Conservation (phyloP, 2,797 vertebrate species). For the Syngnathus acus region DNA sequence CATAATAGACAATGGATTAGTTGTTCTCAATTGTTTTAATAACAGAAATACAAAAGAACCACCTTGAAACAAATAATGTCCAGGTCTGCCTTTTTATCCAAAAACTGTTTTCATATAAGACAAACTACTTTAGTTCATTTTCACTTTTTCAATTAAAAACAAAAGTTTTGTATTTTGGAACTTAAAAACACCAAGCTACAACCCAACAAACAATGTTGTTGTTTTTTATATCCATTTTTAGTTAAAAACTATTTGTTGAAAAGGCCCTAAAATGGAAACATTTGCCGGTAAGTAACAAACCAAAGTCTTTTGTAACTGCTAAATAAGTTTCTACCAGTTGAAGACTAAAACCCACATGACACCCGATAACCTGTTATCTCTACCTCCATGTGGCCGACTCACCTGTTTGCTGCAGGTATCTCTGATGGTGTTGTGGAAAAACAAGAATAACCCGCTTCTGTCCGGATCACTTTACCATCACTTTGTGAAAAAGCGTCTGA, state of each 20-base stretch:
- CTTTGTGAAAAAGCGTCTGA: conserved; percentile 2
- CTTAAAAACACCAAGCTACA: no score
- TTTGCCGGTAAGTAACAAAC: no score
- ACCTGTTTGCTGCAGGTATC: conserved; percentile 21
- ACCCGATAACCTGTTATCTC: conserved; percentile 34
- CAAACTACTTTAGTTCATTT: not conserved
- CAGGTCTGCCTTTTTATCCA: not conserved
- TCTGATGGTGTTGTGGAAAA: conserved; percentile 14
- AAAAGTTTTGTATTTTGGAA: no score
- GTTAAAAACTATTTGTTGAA: no score
- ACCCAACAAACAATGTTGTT: no score
- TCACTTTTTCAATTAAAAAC: not conserved
- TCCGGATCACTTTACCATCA: conserved; percentile 28
- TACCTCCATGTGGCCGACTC: conserved; percentile 5
- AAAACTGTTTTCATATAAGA: not conserved
- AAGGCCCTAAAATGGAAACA: no score
- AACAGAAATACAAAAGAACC: not conserved
- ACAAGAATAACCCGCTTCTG: conserved; percentile 54
- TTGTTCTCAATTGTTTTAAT: not conserved
- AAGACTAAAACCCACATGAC: conserved; percentile 8
- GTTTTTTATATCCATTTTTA: no score
- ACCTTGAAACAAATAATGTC: not conserved
- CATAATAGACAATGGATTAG: not conserved
- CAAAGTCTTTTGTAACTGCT: not conserved
- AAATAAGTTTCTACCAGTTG: not conserved